Evolutionary conservation across 2,113 vertebrate species (phyloP).

Genomic region (Hippocampus comes): DNA sequence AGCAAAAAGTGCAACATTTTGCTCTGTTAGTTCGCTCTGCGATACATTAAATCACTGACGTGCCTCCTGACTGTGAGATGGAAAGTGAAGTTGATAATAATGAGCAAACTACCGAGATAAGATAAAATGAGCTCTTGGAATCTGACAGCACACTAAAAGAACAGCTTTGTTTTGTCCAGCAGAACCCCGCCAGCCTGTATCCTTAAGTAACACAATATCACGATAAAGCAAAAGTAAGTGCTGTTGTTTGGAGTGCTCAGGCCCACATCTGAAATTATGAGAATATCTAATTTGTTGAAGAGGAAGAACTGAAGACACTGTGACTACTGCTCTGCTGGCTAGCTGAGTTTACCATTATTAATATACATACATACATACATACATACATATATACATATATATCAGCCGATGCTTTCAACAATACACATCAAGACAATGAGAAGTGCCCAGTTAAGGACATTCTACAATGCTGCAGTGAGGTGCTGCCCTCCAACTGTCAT

Average conservation of each 20-base stretch:
- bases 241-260: slow-evolving; percentile 22
- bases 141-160: background rate
- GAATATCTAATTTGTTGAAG: no score
- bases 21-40: no score
- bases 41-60: background rate
- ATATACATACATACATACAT: slow-evolving; percentile 11
- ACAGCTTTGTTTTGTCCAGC: background rate
- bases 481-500: slow-evolving; percentile 52
- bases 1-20: background rate
- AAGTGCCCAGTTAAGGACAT: slow-evolving; percentile 41
- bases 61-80: background rate
- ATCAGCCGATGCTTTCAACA: slow-evolving; percentile 13
- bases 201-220: background rate
- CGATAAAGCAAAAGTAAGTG: slow-evolving; percentile 36
- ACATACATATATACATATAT: background rate
- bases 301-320: slow-evolving; percentile 31
- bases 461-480: slow-evolving; percentile 51
- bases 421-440: slow-evolving; percentile 31
- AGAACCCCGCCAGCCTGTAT: background rate
- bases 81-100: background rate
- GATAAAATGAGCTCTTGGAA: background rate
- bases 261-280: slow-evolving; percentile 24
- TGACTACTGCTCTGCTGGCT: slow-evolving; percentile 13
- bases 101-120: background rate
- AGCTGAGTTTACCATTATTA: slow-evolving; percentile 22